A percentile compares a stretch with the other conserved stretches of the same genome.
Conservation (phyloP, 1,140 invertebrate genomes). For the Capitella teleta region DNA sequence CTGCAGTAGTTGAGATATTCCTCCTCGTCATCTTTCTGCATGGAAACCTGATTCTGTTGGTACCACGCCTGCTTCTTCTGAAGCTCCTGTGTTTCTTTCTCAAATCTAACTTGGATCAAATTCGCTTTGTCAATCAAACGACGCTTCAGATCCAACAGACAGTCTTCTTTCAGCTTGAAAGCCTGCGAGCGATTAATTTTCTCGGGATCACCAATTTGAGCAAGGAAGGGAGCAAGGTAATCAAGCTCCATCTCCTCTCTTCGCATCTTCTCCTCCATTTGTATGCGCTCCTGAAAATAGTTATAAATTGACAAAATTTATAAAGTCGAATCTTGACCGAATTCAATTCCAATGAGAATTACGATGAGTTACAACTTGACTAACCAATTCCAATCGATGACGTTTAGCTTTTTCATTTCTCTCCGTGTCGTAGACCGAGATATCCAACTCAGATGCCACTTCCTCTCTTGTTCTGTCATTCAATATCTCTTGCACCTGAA, state of each 20-base stretch:
- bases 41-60: slow-evolving; percentile 41
- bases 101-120: slow-evolving; percentile 42
- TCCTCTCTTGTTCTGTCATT: slow-evolving; percentile 36
- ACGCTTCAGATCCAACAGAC: slow-evolving; percentile 39
- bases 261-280: slow-evolving; percentile 34
- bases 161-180: slow-evolving; percentile 36
- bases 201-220: slow-evolving; percentile 35
- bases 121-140: slow-evolving; percentile 42
- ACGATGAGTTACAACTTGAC: neutral
- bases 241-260: slow-evolving; percentile 42
- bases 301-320: neutral
- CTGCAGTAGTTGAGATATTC: slow-evolving; percentile 42
- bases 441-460: slow-evolving; percentile 27
- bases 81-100: slow-evolving; percentile 40
- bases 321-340: neutral
- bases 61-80: slow-evolving; percentile 43
- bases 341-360: too few relatives aligned
- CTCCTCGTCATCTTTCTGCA: slow-evolving; percentile 42
- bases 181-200: slow-evolving; percentile 29
- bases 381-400: slow-evolving; percentile 38
- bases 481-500: slow-evolving; percentile 30
- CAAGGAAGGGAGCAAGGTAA: slow-evolving; percentile 42
- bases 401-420: slow-evolving; percentile 43
- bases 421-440: slow-evolving; percentile 41
- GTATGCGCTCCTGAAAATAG: slow-evolving; percentile 26